Percentiles rank a stretch among this genome's conserved stretches.
Evolutionary conservation across 2,797 vertebrate species (phyloP).

Genomic region (Xyrichtys novacula): DNA sequence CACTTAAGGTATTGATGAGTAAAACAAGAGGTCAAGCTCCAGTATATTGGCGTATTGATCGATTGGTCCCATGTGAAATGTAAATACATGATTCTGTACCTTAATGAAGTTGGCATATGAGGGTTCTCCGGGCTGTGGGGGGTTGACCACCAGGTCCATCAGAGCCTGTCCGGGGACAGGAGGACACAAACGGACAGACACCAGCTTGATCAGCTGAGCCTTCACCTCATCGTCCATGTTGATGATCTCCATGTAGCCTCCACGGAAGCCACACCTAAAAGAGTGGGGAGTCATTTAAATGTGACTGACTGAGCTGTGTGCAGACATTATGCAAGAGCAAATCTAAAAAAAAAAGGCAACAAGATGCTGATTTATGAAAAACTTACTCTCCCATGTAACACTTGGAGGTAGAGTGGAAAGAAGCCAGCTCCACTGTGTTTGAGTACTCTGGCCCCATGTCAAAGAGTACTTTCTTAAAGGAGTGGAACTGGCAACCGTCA

Average conservation of each 20-base stretch:
- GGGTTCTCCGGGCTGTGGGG: slow-evolving; percentile 88
- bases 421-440: slow-evolving; percentile 87
- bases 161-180: slow-evolving; percentile 90
- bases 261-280: slow-evolving; percentile 91
- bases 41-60: slow-evolving; percentile 7
- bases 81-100: slow-evolving; percentile 66
- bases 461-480: slow-evolving; percentile 94
- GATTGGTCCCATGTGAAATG: neutral
- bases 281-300: neutral
- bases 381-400: slow-evolving; percentile 97
- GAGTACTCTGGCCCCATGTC: slow-evolving; percentile 92
- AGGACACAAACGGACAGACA: slow-evolving; percentile 90
- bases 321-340: neutral
- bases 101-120: slow-evolving; percentile 88
- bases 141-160: slow-evolving; percentile 87
- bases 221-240: slow-evolving; percentile 90
- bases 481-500: slow-evolving; percentile 90
- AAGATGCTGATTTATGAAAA: neutral
- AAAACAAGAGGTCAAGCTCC: neutral
- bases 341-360: neutral
- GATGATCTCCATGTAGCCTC: slow-evolving; percentile 93
- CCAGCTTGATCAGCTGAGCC: slow-evolving; percentile 87
- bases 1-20: neutral
- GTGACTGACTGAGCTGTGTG: too few species aligned
- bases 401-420: slow-evolving; percentile 95